Percentiles rank a stretch among this genome's conserved stretches.
Evolutionary conservation across 2,888 invertebrate genomes (phyloP).

Genomic region (Sinotaia quadrata): DNA sequence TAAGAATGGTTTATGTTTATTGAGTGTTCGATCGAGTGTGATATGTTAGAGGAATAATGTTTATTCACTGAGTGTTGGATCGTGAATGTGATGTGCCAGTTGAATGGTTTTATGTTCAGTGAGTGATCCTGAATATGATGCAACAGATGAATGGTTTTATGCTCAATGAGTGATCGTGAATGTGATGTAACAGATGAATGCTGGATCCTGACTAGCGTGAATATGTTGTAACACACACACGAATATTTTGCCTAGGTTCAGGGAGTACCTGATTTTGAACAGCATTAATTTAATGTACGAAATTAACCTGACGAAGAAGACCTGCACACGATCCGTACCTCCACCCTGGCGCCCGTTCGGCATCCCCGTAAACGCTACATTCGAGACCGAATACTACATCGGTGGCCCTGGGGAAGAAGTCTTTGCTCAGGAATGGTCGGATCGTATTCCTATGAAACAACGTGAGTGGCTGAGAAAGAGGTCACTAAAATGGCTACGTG

Average conservation of each 20-base stretch:
- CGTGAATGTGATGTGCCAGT: too few species aligned
- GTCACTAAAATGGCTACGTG: background rate
- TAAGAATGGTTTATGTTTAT: too few species aligned
- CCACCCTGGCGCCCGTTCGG: slow-evolving; percentile 42
- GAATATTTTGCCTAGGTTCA: slow-evolving; percentile 37
- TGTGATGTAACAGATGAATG: too few species aligned
- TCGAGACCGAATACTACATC: slow-evolving; percentile 44
- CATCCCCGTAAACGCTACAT: slow-evolving; percentile 46
- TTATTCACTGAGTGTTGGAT: too few species aligned
- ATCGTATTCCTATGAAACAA: slow-evolving; percentile 37
- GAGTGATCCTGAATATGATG: too few species aligned
- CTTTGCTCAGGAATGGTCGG: slow-evolving; percentile 47
- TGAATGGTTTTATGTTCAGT: too few species aligned
- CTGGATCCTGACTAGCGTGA: too few species aligned
- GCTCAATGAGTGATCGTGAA: too few species aligned
- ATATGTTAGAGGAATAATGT: too few species aligned
- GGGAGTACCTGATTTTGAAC: slow-evolving; percentile 42
- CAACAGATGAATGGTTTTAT: too few species aligned
- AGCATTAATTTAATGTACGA: slow-evolving; percentile 42
- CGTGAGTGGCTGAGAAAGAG: slow-evolving; percentile 38
- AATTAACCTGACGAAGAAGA: slow-evolving; percentile 42
- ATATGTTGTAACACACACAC: too few species aligned
- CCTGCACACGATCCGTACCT: slow-evolving; percentile 38
- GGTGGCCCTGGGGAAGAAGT: slow-evolving; percentile 48
- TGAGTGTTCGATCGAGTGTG: too few species aligned